Percentiles rank a stretch among this genome's conserved stretches.
These are phyloP conservation scores for Dufourea novaeangliae DNA, from an alignment of 1,140 invertebrate genomes.

Conservation along the genomic window DNA sequence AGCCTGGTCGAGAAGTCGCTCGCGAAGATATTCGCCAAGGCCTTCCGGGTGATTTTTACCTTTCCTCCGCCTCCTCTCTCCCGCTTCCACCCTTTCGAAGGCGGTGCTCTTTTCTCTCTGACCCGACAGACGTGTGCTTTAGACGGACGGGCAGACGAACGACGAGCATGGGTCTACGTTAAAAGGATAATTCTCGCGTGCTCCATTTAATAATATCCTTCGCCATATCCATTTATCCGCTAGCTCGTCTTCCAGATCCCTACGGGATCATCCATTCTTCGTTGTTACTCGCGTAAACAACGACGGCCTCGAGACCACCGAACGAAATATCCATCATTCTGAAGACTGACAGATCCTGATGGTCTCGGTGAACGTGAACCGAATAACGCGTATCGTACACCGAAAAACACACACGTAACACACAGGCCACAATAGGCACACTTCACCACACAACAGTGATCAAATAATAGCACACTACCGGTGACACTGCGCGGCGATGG, in stretches of 20 bases:
- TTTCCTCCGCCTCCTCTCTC: not conserved
- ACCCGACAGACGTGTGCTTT: not conserved
- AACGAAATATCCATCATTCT: not conserved
- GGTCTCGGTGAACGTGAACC: not conserved
- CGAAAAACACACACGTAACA: not conserved
- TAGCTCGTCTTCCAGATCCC: not conserved
- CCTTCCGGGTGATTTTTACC: slow-evolving; percentile 45
- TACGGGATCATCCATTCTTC: not conserved
- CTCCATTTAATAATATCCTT: slow-evolving; percentile 7
- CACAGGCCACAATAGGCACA: not conserved
- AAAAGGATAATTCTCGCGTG: slow-evolving; percentile 4
- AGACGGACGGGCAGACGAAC: no score
- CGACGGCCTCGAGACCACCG: not conserved
- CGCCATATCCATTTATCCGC: not conserved
- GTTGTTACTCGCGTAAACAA: not conserved
- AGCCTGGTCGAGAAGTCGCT: slow-evolving; percentile 39
- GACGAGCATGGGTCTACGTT: slow-evolving; percentile 11
- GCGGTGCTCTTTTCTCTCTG: no score
- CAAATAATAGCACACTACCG: not conserved
- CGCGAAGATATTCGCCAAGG: slow-evolving; percentile 51
- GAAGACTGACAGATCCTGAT: no score
- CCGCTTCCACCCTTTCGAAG: no score
- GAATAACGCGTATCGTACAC: no score
- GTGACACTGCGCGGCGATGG: not conserved
- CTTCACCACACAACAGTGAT: not conserved